These are phyloP conservation scores for Ophion ellenae DNA, from an alignment of 2,888 invertebrate species.

Conservation along the genomic window DNA sequence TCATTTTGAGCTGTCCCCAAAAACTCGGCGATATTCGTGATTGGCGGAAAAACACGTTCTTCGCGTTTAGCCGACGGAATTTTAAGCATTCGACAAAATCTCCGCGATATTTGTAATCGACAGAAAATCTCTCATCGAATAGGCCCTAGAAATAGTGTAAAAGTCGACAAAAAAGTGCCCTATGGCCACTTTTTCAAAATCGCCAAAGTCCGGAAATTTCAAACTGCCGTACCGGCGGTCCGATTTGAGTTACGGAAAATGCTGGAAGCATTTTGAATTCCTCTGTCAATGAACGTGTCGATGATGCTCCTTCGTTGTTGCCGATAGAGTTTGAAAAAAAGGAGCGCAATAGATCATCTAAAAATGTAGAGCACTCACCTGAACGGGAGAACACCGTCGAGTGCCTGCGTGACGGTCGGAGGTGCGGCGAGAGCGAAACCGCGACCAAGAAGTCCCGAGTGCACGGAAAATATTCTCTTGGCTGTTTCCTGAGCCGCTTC, in stretches of 20 bases:
- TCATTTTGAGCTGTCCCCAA: no score
- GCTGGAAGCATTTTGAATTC: neutral
- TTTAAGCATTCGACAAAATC: neutral
- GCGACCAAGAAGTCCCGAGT: slow-evolving; percentile 92
- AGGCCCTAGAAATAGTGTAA: neutral
- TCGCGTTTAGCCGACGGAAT: neutral
- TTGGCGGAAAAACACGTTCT: neutral
- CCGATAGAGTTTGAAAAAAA: neutral
- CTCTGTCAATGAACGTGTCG: neutral
- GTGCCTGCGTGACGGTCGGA: slow-evolving; percentile 94
- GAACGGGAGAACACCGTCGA: slow-evolving; percentile 94
- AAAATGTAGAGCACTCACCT: slow-evolving; percentile 86
- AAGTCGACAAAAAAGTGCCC: neutral
- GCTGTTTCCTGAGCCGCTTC: slow-evolving; percentile 88
- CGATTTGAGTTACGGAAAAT: neutral
- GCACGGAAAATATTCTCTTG: slow-evolving; percentile 85
- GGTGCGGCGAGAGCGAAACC: slow-evolving; percentile 95
- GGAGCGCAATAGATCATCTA: neutral
- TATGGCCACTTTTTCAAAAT: neutral
- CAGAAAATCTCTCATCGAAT: neutral
- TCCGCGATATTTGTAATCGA: neutral
- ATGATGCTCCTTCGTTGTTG: no score
- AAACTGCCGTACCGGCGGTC: neutral
- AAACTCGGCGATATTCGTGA: no score
- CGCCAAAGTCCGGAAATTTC: neutral